Conservation (phyloP, 2,888 invertebrate species). For the Caenorhabditis sulstoni region DNA sequence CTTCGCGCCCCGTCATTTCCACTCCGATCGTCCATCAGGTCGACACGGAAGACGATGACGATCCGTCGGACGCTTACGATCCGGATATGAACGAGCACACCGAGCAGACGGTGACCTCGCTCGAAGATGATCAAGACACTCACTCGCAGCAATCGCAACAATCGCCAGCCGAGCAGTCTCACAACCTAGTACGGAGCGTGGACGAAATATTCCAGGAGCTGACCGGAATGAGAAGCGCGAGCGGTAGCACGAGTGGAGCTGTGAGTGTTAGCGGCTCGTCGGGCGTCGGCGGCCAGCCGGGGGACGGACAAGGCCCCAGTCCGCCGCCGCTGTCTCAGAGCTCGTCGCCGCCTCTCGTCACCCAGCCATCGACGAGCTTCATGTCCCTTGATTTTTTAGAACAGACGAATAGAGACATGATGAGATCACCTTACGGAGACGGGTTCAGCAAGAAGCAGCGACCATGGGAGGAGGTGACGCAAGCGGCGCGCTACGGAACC, state of each 20-base stretch:
- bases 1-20: too few relatives aligned
- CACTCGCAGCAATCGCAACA: too few relatives aligned
- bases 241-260: conserved; percentile 5
- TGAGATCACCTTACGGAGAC: conserved; percentile 7
- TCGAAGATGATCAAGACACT: too few relatives aligned
- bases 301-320: conserved; percentile 20
- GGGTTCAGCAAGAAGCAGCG: conserved; percentile 2
- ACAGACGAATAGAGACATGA: conserved; percentile 8
- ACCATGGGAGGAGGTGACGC: conserved; percentile 14
- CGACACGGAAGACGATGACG: too few relatives aligned
- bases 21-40: too few relatives aligned
- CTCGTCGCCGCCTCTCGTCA: conserved; percentile 15
- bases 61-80: too few relatives aligned
- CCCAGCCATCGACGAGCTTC: background rate
- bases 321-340: conserved; percentile 17
- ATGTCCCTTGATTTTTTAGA: conserved; percentile 22
- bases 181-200: background rate
- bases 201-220: conserved; percentile 19
- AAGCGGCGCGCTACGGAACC: conserved; percentile 3
- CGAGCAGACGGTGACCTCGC: too few relatives aligned
- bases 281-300: conserved; percentile 15
- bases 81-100: too few relatives aligned
- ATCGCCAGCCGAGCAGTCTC: too few relatives aligned
- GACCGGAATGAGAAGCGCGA: conserved; percentile 5
- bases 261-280: conserved; percentile 21